Evolutionary conservation across 2,797 vertebrate species (phyloP).

Genomic region (Rhyacichthys aspro): DNA sequence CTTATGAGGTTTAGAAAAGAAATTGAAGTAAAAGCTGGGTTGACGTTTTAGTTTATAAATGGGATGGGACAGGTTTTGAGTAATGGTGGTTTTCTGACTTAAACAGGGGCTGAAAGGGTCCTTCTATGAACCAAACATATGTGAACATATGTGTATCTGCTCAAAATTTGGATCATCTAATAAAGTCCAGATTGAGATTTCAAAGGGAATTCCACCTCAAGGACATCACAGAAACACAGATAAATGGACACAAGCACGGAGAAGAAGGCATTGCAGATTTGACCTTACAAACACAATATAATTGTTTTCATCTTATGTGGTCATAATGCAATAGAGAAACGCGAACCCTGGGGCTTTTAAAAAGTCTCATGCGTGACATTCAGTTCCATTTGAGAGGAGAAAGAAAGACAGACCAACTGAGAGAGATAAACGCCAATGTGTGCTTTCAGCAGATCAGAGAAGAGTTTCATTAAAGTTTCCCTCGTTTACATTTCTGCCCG

Average conservation of each 20-base stretch:
- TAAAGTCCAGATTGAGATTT: constrained; percentile 55
- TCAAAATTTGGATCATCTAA: constrained; percentile 44
- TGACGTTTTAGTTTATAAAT: constrained; percentile 56
- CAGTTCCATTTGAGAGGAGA: constrained; percentile 44
- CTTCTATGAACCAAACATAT: constrained; percentile 52
- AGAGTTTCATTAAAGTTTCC: constrained; percentile 73
- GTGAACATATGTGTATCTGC: constrained; percentile 48
- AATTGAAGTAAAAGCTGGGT: constrained; percentile 53
- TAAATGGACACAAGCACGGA: constrained; percentile 27
- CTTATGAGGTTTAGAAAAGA: constrained; percentile 37
- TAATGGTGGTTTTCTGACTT: constrained; percentile 52
- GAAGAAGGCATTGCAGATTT: constrained; percentile 21
- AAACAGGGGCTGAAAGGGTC: constrained; percentile 41
- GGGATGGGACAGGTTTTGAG: constrained; percentile 54
- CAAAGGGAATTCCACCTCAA: constrained; percentile 47
- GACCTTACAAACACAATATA: constrained; percentile 43
- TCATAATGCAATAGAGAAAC: constrained; percentile 43
- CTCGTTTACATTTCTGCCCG: constrained; percentile 73
- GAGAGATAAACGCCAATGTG: constrained; percentile 60
- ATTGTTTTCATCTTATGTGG: constrained; percentile 55
- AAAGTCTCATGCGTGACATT: constrained; percentile 56
- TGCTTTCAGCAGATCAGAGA: constrained; percentile 70
- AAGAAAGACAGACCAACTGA: constrained; percentile 34
- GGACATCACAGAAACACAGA: constrained; percentile 30
- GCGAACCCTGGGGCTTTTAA: constrained; percentile 40